Evolutionary conservation across 2,797 vertebrate species (phyloP).

Genomic region (Halcyon leucocephala): DNA sequence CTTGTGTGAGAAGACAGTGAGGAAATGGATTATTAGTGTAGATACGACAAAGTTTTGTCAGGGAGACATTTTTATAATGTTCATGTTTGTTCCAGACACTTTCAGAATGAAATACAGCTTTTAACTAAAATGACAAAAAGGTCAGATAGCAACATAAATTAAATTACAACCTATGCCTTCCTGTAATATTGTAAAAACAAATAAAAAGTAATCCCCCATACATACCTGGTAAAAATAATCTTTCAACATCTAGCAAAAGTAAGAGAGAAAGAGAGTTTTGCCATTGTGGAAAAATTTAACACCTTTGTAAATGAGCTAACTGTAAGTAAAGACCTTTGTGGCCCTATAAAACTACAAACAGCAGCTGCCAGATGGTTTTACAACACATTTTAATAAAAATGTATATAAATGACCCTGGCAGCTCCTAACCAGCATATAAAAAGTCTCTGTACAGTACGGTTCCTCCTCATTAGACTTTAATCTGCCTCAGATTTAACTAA

Average conservation of each 20-base stretch:
- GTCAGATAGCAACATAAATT: neutral
- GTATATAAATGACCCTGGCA: neutral
- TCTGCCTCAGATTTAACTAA: neutral
- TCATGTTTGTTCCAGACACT: neutral
- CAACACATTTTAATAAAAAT: constrained; percentile 27
- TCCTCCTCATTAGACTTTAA: neutral
- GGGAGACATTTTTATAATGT: neutral
- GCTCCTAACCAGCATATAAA: neutral
- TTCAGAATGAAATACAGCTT: neutral
- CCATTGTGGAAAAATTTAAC: neutral
- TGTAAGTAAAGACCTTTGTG: neutral
- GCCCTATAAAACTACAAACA: neutral
- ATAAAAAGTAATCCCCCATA: neutral
- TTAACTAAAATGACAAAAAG: neutral
- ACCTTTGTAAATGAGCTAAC: neutral
- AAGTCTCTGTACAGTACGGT: neutral
- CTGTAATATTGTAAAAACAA: neutral
- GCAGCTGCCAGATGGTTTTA: neutral
- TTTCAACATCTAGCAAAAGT: neutral
- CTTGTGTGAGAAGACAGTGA: too few species aligned
- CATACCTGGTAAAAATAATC: neutral
- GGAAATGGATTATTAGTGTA: neutral
- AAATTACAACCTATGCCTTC: neutral
- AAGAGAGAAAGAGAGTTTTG: neutral
- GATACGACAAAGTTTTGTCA: neutral